A percentile compares a stretch with the other conserved stretches of the same genome.
Evolutionary conservation across 2,888 invertebrate genomes (phyloP).

Genomic region (Leptinotarsa juncta): DNA sequence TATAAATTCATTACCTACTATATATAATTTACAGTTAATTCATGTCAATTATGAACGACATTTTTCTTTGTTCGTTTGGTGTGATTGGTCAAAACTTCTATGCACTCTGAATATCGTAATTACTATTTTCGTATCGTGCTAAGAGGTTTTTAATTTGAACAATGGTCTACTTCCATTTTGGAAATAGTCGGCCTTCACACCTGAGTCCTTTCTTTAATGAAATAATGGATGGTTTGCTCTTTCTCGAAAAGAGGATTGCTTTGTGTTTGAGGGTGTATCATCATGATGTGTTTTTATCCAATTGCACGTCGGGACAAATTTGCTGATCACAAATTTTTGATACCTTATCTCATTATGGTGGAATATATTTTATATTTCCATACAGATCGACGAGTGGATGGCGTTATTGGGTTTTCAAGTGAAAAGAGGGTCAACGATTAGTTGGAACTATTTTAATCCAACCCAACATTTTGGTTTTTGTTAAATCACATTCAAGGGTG

Average conservation of each 20-base stretch:
- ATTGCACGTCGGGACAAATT: neutral
- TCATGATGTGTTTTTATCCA: neutral
- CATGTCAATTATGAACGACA: slow-evolving; percentile 3
- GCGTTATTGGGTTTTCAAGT: no score
- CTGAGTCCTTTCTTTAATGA: slow-evolving; percentile 46
- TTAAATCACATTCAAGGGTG: no score
- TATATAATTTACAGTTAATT: slow-evolving; percentile 10
- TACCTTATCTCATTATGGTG: no score
- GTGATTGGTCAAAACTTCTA: slow-evolving; percentile 15
- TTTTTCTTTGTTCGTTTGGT: neutral
- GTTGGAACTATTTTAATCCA: no score
- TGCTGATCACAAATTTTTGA: no score
- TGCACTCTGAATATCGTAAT: slow-evolving; percentile 57
- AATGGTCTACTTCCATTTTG: slow-evolving; percentile 62
- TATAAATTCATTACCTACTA: neutral
- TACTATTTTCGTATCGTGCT: slow-evolving; percentile 57
- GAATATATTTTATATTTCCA: no score
- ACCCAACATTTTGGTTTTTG: no score
- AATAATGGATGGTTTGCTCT: neutral
- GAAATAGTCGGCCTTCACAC: slow-evolving; percentile 59
- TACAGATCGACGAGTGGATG: no score
- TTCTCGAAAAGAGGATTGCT: slow-evolving; percentile 2
- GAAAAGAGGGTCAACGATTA: no score
- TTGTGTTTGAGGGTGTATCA: neutral
- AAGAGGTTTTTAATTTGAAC: slow-evolving; percentile 61